Evolutionary conservation across 2,888 invertebrate species (phyloP).

Genomic region (Geophilus truncorum): DNA sequence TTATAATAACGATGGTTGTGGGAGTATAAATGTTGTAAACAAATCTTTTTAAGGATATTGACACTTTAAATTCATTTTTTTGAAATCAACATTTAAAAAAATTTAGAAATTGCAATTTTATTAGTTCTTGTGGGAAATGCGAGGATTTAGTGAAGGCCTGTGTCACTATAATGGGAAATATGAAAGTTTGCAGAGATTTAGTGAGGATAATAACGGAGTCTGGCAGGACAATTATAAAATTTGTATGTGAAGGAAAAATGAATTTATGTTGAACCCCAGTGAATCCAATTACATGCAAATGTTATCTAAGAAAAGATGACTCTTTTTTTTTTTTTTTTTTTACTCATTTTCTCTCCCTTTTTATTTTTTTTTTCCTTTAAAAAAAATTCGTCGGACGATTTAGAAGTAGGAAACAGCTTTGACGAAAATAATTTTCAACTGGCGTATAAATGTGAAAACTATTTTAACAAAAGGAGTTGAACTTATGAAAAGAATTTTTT

Average conservation of each 20-base stretch:
- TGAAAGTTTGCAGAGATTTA: background rate
- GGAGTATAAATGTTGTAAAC: too few species aligned
- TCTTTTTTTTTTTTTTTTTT: background rate
- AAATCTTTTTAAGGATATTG: too few species aligned
- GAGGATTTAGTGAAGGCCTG: background rate
- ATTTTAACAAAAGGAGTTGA: background rate
- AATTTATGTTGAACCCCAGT: background rate
- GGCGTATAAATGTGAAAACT: background rate
- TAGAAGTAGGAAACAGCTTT: background rate
- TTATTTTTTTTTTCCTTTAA: background rate
- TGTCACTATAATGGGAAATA: background rate
- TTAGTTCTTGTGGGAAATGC: background rate
- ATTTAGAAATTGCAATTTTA: background rate
- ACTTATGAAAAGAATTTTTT: background rate
- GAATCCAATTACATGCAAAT: slow-evolving; percentile 27
- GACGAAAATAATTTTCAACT: slow-evolving; percentile 18
- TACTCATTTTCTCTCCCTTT: too few species aligned
- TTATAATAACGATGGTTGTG: too few species aligned
- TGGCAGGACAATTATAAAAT: slow-evolving; percentile 27
- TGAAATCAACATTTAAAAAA: too few species aligned
- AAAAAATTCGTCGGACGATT: background rate
- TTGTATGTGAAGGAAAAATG: slow-evolving; percentile 20
- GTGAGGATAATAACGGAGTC: background rate
- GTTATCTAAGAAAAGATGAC: slow-evolving; percentile 1
- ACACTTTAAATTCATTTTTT: too few species aligned